phyloP scores from a whole-genome alignment of 2,113 vertebrate species.

The Pycnonotus jocosus region DNA sequence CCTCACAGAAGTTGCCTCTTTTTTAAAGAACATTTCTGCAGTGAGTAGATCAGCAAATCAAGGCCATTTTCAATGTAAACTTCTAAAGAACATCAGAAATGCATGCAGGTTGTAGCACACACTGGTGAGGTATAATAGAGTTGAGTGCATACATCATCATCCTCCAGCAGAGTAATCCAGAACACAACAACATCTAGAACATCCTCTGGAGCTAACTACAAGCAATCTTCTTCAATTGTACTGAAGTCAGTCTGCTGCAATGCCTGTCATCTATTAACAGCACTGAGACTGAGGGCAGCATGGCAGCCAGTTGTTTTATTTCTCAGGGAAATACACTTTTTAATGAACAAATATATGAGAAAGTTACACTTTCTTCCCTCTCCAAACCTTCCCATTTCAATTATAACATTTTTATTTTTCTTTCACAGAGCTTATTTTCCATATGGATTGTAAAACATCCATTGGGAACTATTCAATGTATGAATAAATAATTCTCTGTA shows the following conservation, averaged over 20 bases:
- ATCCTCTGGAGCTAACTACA: not conserved
- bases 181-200: not conserved
- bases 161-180: not conserved
- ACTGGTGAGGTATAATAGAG: not conserved
- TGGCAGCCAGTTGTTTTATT: not conserved
- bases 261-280: not conserved
- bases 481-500: not conserved
- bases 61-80: not conserved
- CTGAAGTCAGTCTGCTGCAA: not conserved
- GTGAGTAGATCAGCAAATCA: not conserved
- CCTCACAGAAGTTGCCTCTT: not conserved
- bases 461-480: not conserved
- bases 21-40: not conserved
- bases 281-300: not conserved
- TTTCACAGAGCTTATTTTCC: not conserved
- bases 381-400: not conserved
- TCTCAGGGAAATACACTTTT: not conserved
- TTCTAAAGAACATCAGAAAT: not conserved
- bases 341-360: not conserved
- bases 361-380: not conserved
- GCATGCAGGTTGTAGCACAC: not conserved
- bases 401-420: not conserved
- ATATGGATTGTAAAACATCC: not conserved
- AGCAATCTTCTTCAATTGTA: not conserved
- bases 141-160: not conserved